Evolutionary conservation across 2,113 vertebrate species (phyloP).

Genomic region (Eretmochelys imbricata): DNA sequence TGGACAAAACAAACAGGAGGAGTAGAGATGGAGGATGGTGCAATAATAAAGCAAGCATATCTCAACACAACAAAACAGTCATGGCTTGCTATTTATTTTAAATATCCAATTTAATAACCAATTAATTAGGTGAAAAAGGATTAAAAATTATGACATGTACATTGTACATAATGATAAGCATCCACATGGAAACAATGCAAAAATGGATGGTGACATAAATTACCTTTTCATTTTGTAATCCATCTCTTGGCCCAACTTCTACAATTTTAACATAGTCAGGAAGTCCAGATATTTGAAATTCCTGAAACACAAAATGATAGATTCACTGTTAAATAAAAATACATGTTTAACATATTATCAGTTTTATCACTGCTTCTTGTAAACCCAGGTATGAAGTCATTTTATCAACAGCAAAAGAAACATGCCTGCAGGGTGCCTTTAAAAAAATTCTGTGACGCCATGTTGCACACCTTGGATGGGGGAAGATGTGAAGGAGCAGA

Average conservation of each 20-base stretch:
- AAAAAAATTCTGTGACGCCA: slow-evolving; percentile 17
- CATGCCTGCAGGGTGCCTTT: neutral
- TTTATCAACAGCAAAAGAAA: neutral
- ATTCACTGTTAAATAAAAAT: slow-evolving; percentile 19
- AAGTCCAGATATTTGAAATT: slow-evolving; percentile 74
- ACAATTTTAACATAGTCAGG: slow-evolving; percentile 94
- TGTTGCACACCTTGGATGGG: neutral
- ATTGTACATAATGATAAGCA: neutral
- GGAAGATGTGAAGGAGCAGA: slow-evolving; percentile 28
- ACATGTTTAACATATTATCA: neutral
- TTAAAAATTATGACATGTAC: neutral
- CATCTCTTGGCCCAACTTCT: slow-evolving; percentile 96
- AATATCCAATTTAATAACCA: neutral
- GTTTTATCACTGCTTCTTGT: neutral
- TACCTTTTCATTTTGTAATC: slow-evolving; percentile 98
- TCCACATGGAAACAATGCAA: neutral
- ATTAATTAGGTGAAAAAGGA: neutral
- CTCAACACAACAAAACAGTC: neutral
- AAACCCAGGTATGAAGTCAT: neutral
- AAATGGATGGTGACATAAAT: neutral
- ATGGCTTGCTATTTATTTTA: neutral
- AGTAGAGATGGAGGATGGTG: neutral
- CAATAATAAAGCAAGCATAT: neutral
- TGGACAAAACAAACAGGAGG: neutral
- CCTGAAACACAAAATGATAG: slow-evolving; percentile 78